Evolutionary conservation across 2,797 vertebrate genomes (phyloP).

Genomic region (Choloepus didactylus): DNA sequence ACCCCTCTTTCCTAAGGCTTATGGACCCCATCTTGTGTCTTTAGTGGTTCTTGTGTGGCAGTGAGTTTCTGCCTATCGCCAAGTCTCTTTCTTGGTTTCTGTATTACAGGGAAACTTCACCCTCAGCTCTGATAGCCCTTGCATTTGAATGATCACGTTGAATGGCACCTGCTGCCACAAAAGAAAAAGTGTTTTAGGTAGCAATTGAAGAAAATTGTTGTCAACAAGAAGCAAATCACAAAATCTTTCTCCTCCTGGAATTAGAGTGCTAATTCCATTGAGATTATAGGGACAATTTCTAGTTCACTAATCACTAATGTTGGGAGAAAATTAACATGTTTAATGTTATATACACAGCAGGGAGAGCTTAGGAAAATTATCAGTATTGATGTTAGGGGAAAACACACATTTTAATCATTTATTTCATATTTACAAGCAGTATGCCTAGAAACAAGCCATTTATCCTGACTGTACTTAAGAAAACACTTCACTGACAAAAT

Average conservation of each 20-base stretch:
- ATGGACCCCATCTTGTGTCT: neutral
- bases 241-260: neutral
- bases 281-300: neutral
- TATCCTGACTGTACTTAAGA: neutral
- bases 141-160: neutral
- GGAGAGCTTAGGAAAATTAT: neutral
- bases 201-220: conserved; percentile 5
- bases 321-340: neutral
- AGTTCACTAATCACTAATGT: neutral
- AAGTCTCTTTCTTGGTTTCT: neutral
- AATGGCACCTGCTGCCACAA: neutral
- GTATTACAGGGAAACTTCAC: neutral
- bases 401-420: neutral
- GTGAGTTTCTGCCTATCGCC: neutral
- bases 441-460: conserved; percentile 4
- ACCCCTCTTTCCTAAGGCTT: neutral
- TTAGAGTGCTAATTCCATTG: neutral
- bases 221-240: conserved; percentile 5
- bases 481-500: neutral
- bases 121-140: neutral
- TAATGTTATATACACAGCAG: neutral
- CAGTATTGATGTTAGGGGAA: neutral
- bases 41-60: neutral
- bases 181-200: neutral
- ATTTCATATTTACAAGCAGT: neutral